Conservation (phyloP, 2,113 vertebrate genomes). For the Ginglymostoma cirratum region DNA sequence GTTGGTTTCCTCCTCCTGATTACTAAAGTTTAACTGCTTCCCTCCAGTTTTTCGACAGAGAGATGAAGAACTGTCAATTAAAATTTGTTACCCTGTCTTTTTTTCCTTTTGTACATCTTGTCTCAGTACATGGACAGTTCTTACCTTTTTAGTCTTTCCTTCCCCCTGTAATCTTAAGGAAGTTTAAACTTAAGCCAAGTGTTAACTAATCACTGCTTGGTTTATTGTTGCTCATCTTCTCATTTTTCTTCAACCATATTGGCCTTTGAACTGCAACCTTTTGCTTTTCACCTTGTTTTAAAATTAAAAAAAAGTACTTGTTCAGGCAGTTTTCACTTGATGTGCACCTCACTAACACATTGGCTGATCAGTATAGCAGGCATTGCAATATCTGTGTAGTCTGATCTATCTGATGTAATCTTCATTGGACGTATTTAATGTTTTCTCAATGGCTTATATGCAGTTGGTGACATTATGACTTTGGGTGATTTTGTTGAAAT, state of each 20-base stretch:
- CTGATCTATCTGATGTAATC: not conserved
- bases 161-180: not conserved
- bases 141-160: not conserved
- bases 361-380: not conserved
- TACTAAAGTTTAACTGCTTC: not conserved
- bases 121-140: not conserved
- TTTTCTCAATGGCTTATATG: not conserved
- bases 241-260: not conserved
- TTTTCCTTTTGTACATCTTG: not conserved
- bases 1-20: not conserved
- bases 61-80: not conserved
- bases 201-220: not conserved
- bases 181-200: not conserved
- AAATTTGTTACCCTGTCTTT: not conserved
- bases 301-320: not conserved
- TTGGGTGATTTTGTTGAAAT: not conserved
- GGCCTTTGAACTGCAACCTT: not conserved
- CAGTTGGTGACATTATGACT: not conserved
- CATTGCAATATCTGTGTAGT: not conserved
- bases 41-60: not conserved
- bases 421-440: not conserved
- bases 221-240: constrained; percentile 3
- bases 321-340: not conserved
- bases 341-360: not conserved
- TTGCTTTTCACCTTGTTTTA: not conserved